A percentile compares a stretch with the other conserved stretches of the same genome.
These are phyloP conservation scores for Caenorhabditis sp. DNA, from an alignment of 2,888 invertebrate species.

Conservation along the genomic window DNA sequence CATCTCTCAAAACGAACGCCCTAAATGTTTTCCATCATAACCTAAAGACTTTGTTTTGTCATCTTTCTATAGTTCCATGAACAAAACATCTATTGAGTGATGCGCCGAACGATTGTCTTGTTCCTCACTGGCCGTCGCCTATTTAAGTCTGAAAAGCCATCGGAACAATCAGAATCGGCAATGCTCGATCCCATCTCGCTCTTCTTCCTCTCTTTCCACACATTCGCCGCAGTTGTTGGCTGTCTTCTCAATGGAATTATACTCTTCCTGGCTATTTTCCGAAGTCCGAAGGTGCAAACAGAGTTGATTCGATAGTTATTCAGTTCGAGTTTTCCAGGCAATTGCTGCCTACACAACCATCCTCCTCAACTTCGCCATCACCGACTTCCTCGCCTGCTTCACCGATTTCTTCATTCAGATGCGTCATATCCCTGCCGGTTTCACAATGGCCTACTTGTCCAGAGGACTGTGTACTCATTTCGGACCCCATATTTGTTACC, in stretches of 20 bases:
- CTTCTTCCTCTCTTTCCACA: constrained; percentile 49
- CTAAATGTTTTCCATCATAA: too few species aligned
- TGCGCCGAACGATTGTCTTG: too few species aligned
- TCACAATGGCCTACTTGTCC: constrained; percentile 60
- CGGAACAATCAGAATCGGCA: too few species aligned
- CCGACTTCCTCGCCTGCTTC: constrained; percentile 64
- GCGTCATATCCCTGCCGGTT: constrained; percentile 54
- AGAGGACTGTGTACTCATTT: constrained; percentile 49
- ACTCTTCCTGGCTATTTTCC: constrained; percentile 53
- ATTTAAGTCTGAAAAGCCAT: too few species aligned
- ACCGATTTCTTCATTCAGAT: constrained; percentile 67
- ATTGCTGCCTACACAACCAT: constrained; percentile 63
- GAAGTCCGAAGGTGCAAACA: constrained; percentile 43
- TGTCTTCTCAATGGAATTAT: constrained; percentile 48
- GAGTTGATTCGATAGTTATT: not conserved
- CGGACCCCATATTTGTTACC: constrained; percentile 51
- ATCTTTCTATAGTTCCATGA: too few species aligned
- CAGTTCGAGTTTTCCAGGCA: constrained; percentile 20
- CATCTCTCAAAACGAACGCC: too few species aligned
- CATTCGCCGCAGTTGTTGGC: constrained; percentile 34
- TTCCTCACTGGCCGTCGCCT: too few species aligned
- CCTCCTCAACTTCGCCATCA: constrained; percentile 65
- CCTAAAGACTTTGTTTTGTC: too few species aligned
- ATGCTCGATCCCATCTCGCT: constrained; percentile 41
- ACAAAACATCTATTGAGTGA: too few species aligned